Percentiles rank a stretch among this genome's conserved stretches.
Conservation (phyloP, 2,888 invertebrate species). For the Metopia argyrocephala region DNA sequence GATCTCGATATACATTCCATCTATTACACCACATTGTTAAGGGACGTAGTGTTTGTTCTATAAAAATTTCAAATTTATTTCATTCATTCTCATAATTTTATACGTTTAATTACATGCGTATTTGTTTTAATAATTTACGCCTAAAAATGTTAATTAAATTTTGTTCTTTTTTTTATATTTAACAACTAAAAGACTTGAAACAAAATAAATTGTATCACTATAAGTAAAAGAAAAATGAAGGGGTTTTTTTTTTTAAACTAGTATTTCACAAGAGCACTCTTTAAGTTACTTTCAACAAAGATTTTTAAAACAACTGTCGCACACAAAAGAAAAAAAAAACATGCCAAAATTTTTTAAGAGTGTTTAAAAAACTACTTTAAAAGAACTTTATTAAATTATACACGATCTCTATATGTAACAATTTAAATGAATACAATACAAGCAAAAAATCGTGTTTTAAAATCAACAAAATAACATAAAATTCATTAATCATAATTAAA, state of each 20-base stretch:
- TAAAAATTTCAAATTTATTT: neutral
- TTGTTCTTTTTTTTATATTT: slow-evolving; percentile 30
- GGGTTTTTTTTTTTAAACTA: slow-evolving; percentile 6
- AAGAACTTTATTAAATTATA: slow-evolving; percentile 22
- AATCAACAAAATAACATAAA: slow-evolving; percentile 40
- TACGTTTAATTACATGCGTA: slow-evolving; percentile 66
- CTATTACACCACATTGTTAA: neutral
- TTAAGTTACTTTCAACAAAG: slow-evolving; percentile 30
- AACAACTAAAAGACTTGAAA: slow-evolving; percentile 49
- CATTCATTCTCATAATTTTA: neutral
- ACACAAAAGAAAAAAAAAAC: slow-evolving; percentile 46
- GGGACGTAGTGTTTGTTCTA: neutral
- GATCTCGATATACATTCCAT: neutral
- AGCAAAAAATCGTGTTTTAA: slow-evolving; percentile 46
- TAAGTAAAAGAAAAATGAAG: slow-evolving; percentile 17
- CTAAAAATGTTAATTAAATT: slow-evolving; percentile 74
- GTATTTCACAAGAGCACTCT: slow-evolving; percentile 37
- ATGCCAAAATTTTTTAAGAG: slow-evolving; percentile 61
- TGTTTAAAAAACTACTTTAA: slow-evolving; percentile 54
- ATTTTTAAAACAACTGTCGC: slow-evolving; percentile 48
- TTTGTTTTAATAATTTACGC: slow-evolving; percentile 69
- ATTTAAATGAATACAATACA: slow-evolving; percentile 38
- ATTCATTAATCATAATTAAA: slow-evolving; percentile 40
- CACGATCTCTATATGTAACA: slow-evolving; percentile 50
- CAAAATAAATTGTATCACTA: slow-evolving; percentile 38